A percentile compares a stretch with the other conserved stretches of the same genome.
Evolutionary conservation across 2,797 vertebrate species (phyloP).

Genomic region (Poeciliopsis infans): DNA sequence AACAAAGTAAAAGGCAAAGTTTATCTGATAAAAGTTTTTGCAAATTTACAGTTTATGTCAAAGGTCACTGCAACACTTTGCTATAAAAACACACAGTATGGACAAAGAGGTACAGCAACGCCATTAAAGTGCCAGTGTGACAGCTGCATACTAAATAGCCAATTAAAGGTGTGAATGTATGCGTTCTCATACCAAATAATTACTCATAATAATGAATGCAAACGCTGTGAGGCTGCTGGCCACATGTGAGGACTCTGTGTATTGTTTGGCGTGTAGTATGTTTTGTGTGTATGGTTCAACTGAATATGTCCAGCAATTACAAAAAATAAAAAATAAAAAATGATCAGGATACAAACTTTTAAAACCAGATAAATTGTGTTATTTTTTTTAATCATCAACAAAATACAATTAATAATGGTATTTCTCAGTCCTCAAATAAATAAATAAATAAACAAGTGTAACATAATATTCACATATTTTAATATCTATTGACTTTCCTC

Average conservation of each 20-base stretch:
- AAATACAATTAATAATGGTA: background rate
- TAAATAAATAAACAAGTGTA: background rate
- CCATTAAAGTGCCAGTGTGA: constrained; percentile 32
- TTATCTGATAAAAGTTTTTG: constrained; percentile 9
- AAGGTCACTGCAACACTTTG: constrained; percentile 30
- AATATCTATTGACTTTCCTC: background rate
- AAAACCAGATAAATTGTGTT: background rate
- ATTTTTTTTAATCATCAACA: background rate
- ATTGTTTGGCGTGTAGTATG: background rate
- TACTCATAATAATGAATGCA: constrained; percentile 54
- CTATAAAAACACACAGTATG: constrained; percentile 19
- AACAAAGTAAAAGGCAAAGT: background rate
- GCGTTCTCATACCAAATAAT: constrained; percentile 54
- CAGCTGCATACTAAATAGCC: constrained; percentile 59
- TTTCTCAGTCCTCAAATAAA: background rate
- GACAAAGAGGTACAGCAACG: constrained; percentile 30
- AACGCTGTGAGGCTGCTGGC: constrained; percentile 19
- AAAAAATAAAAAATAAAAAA: background rate
- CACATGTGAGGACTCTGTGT: background rate
- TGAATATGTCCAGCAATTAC: constrained; percentile 2
- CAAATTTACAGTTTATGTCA: constrained; percentile 14
- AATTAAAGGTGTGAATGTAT: constrained; percentile 82
- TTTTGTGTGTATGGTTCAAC: constrained; percentile 1
- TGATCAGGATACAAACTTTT: background rate
- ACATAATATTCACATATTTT: background rate